Evolutionary conservation across 1,140 invertebrate genomes (phyloP), one percentile per base, ranked within the genome.

Genomic region (Caenorhabditis brenneri): DNA sequence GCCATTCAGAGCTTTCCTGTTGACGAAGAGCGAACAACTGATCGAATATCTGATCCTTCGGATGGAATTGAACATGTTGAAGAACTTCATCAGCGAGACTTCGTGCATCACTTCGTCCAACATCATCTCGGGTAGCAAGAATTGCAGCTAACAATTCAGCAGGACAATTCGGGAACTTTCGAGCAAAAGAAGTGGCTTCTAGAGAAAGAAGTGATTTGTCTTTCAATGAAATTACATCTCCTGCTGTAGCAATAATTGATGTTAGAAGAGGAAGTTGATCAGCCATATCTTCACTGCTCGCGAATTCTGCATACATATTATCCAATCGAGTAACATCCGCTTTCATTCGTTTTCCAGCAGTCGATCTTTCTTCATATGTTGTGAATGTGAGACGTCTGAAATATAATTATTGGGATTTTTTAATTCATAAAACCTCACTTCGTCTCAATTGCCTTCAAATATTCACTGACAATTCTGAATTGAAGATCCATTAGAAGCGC

Each of bases 361-460:
- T 48, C 9, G 33, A 29, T 29, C 85, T 42, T 60, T 86, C 85
- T 33, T 86, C 85, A 46, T 65, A 86, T 5, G 74, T 42, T 16
- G 82, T 36, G 51, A 84, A 85, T 16, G 78, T 86, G 6, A 86
- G 39, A 15, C 85, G 36, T 60, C 85, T 79, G 33, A 39, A 49
- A 46, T 2, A 49, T 1, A 42, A 42, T 19, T 12, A 27, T 36
- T 16, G 58, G n/a, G n/a, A n/a, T n/a, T n/a, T n/a, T n/a, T 12
- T 1, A n/a, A 24, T 36, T 36, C 0, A 22, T 4, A 48, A 29
- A 6, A 1, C 22, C 33, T 42, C 29, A 82, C 81, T 60, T 79
- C 9, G 42, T 83, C 39, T 87, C 86, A 36, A 86, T 86, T 29
- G 85, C 86, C n/a, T 86, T 86, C 12, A 87, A 24, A 79, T 87